Evolutionary conservation across 2,888 invertebrate species (phyloP).

Genomic region (Epistrophella euchroma): DNA sequence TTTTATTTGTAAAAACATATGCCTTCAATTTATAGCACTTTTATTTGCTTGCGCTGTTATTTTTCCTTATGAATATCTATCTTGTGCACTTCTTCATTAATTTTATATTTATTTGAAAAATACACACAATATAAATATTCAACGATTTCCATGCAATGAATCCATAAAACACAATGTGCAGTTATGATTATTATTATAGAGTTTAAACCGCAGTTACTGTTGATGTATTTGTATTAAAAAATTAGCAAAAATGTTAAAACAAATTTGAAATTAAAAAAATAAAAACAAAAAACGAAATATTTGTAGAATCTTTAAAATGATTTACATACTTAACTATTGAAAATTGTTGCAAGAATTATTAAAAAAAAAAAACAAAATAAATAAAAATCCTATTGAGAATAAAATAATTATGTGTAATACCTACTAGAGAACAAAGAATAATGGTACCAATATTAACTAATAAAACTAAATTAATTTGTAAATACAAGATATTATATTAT

Average conservation of each 20-base stretch:
- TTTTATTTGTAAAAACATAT: neutral
- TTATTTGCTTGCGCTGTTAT: neutral
- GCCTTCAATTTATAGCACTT: neutral
- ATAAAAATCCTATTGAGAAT: slow-evolving; percentile 57
- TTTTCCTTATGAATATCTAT: neutral
- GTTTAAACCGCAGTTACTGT: slow-evolving; percentile 61
- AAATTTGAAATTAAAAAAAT: slow-evolving; percentile 19
- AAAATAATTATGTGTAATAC: slow-evolving; percentile 23
- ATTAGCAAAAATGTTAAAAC: slow-evolving; percentile 48
- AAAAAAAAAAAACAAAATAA: slow-evolving; percentile 22
- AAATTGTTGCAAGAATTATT: slow-evolving; percentile 31
- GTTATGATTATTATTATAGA: slow-evolving; percentile 52
- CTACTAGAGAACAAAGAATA: slow-evolving; percentile 39
- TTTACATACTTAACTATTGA: slow-evolving; percentile 48
- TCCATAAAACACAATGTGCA: slow-evolving; percentile 44
- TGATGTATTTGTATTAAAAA: slow-evolving; percentile 67
- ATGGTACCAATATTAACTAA: slow-evolving; percentile 70
- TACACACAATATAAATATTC: slow-evolving; percentile 43
- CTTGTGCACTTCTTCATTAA: slow-evolving; percentile 25
- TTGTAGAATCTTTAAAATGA: slow-evolving; percentile 51
- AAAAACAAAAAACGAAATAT: slow-evolving; percentile 24
- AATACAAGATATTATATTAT: slow-evolving; percentile 45
- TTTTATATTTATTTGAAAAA: slow-evolving; percentile 7
- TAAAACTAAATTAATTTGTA: slow-evolving; percentile 54
- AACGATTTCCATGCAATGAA: slow-evolving; percentile 70